Conservation (phyloP, 2,797 vertebrate species). For the Coregonus suidteri region DNA sequence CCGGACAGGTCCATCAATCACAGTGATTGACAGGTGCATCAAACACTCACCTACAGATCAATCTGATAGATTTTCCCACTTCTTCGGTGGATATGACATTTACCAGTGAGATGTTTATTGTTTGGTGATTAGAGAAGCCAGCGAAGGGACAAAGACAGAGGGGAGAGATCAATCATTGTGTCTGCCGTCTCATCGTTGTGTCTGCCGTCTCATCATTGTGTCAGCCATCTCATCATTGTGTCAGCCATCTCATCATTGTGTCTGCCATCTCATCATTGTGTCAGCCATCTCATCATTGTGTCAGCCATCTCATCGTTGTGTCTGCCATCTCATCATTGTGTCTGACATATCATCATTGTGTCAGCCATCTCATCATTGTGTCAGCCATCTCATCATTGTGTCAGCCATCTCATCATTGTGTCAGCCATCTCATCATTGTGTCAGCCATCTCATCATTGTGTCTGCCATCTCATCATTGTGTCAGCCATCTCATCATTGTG, state of each 20-base stretch:
- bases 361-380: too few relatives aligned
- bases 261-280: too few relatives aligned
- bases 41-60: constrained; percentile 52
- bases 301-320: too few relatives aligned
- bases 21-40: constrained; percentile 57
- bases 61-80: constrained; percentile 65
- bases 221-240: too few relatives aligned
- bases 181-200: constrained; percentile 29
- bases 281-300: too few relatives aligned
- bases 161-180: constrained; percentile 45
- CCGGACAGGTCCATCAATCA: constrained; percentile 68
- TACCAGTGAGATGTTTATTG: constrained; percentile 58
- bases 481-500: constrained; percentile 40
- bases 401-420: constrained; percentile 31
- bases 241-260: too few relatives aligned
- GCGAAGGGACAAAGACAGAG: neutral
- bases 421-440: too few relatives aligned
- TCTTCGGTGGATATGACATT: constrained; percentile 63
- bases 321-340: too few relatives aligned
- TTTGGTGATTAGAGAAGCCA: constrained; percentile 42
- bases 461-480: constrained; percentile 12
- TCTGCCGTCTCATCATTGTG: too few relatives aligned
- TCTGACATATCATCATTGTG: too few relatives aligned
- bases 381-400: constrained; percentile 11
- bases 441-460: too few relatives aligned